These are phyloP conservation scores for Therioaphis trifolii DNA, from an alignment of 2,888 invertebrate genomes.

Conservation along the genomic window DNA sequence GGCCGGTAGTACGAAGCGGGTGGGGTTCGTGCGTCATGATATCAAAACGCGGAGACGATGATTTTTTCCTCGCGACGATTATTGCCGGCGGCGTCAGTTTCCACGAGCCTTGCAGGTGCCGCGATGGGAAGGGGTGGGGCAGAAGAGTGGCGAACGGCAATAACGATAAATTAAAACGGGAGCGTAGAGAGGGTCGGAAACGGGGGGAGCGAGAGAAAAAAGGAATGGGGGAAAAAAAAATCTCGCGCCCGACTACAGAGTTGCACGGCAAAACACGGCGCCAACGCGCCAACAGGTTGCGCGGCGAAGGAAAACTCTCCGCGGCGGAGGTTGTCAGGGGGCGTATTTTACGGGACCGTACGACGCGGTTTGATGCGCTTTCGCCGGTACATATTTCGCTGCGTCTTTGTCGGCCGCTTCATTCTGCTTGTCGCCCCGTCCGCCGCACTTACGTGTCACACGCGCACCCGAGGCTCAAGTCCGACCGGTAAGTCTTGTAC, in stretches of 20 bases:
- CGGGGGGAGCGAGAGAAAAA: no score
- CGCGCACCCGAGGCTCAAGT: constrained; percentile 14
- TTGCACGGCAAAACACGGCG: background rate
- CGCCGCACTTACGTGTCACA: constrained; percentile 25
- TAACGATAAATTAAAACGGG: no score
- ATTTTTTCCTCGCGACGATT: no score
- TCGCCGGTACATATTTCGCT: constrained; percentile 45
- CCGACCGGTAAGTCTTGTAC: constrained; percentile 27
- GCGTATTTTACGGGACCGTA: constrained; percentile 42
- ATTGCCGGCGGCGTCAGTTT: no score
- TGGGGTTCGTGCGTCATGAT: no score
- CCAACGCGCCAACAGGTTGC: constrained; percentile 54
- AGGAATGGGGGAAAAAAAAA: no score
- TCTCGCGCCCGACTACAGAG: background rate
- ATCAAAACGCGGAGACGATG: no score
- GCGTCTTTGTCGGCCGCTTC: constrained; percentile 49
- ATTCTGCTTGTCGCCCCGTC: constrained; percentile 35
- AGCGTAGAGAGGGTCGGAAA: no score
- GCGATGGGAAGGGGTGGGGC: no score
- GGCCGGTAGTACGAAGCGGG: no score
- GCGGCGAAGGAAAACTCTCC: background rate
- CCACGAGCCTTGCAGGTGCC: no score
- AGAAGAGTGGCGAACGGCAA: no score
- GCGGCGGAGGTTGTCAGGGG: constrained; percentile 39
- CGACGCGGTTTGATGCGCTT: constrained; percentile 34